Evolutionary conservation across 2,113 vertebrate genomes (phyloP), one percentile per base, ranked within the genome.

Genomic region (Dunckerocampus dactyliophorus): DNA sequence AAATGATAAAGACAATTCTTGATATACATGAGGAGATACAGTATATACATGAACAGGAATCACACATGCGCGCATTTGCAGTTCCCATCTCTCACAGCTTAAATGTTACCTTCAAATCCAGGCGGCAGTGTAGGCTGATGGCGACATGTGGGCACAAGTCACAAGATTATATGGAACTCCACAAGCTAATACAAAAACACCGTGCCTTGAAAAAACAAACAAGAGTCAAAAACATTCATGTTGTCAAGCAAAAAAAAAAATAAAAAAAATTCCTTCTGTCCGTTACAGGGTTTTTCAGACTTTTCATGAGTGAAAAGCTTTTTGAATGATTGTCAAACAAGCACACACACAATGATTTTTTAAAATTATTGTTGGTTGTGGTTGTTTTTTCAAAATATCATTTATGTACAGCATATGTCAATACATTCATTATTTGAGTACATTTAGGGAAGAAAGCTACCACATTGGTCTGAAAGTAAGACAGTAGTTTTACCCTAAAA

Each of bases 41-140:
- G 7, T 78, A 63, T 75, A 61, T 77, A 65, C 79, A 88, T 55
- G 62, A 77, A 62, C 13, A 13, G 14, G 67, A 76, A 75, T 48
- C n/a, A 67, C 58, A 59, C 55, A 63, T 47, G 43, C 20, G 74
- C 49, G 69, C 64, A 67, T 52, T 47, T 63, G 24, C 71, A 79
- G 75, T 69, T 53, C 51, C 48, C 47, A 71, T 11, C 46, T 68
- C 3, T 22, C 53, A 62, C 75, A 81, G 80, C 76, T 79, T 82
- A 78, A 81, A 70, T 57, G 7, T 79, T n/a, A 54, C 45, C 65
- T 56, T 60, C 6, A 47, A 16, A 70, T 42, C 56, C 43, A 62
- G 20, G 72, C 81, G 88, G 87, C 88, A 90, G 88, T 89, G 82
- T 77, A 77, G 62, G 85, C 87, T 86, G 82, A 79, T 49, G 71